Base-by-base conservation (phyloP, 2,113 vertebrate species). In the Telmatochromis brachygnathus region DNA sequence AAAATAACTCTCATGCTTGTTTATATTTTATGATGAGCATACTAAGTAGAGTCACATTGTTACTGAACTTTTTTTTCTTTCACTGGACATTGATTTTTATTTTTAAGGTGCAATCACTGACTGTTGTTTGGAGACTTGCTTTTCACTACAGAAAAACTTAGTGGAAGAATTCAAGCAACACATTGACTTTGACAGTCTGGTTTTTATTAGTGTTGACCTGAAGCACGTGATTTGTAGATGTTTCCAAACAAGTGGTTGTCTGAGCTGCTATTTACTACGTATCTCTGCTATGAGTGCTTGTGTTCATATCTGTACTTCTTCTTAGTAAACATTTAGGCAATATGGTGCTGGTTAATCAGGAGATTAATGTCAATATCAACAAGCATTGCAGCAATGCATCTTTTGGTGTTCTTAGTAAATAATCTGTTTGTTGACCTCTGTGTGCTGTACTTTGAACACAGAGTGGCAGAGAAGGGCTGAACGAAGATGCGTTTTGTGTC, bases 341-440 rank as follows among this genome's bases (percentile, higher is more conserved):
- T 81, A 58, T 81, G 19, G 75, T 60, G 4, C 49, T 79, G 21
- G 35, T 87, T 65, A 88, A 79, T 84, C 81, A 88, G 87, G 68
- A 87, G 47, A 17, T 9, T 80, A 13, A n/a, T 88, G 91, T 85
- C 21, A 65, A 80, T 75, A 81, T 93, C 89, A 93, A 89, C 87
- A 81, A 62, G 83, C 58, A 87, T 56, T 91, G 87, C 91, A 81
- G 93, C 92, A 88, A 81, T 89, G 84, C 81, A 86, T 73, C 49
- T 28, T 55, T 55, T 12, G 6, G 49, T 23, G 77, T 77, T 42
- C 62, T 47, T 81, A 19, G 77, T 86, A 81, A 89, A 80, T 79
- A 81, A 65, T 21, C 30, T 55, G 55, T 75, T 54, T 73, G 35
- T 84, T 35, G 6, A 30, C 87, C 15, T 45, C 17, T 85, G 26